These are phyloP conservation scores for Drosophila leontia DNA, from an alignment of 1,140 invertebrate species.

Conservation along the genomic window DNA sequence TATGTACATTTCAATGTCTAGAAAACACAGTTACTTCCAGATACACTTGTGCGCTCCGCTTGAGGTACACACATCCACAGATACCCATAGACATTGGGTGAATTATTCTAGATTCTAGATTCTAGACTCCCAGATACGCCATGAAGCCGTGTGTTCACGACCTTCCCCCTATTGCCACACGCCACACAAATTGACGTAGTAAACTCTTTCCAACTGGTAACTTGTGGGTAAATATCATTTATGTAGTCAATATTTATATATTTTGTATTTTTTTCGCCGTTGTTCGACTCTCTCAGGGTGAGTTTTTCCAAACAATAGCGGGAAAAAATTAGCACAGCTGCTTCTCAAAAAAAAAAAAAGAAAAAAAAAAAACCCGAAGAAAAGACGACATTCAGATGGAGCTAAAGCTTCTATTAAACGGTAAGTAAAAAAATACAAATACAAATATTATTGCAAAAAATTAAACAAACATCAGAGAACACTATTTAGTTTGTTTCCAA, in stretches of 20 bases:
- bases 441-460: constrained; percentile 77
- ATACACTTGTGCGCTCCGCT: constrained; percentile 10
- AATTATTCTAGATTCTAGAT: constrained; percentile 18
- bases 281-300: constrained; percentile 58
- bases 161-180: constrained; percentile 45
- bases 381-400: constrained; percentile 16
- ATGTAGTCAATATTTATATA: constrained; percentile 53
- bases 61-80: not conserved
- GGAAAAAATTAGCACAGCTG: constrained; percentile 77
- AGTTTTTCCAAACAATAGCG: constrained; percentile 73
- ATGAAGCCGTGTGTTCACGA: constrained; percentile 25
- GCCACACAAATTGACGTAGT: constrained; percentile 54
- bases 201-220: constrained; percentile 39
- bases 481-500: constrained; percentile 46
- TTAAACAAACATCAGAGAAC: constrained; percentile 53
- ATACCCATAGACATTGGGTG: not conserved
- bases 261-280: constrained; percentile 31
- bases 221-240: constrained; percentile 51
- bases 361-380: constrained; percentile 19
- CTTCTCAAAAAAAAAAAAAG: constrained; percentile 42
- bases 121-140: constrained; percentile 6
- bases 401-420: constrained; percentile 43
- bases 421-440: constrained; percentile 57
- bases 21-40: constrained; percentile 15
- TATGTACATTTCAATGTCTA: constrained; percentile 19